Percentiles rank a stretch among this genome's conserved stretches.
Evolutionary conservation across 2,888 invertebrate genomes (phyloP).

Genomic region (Andrena fulva): DNA sequence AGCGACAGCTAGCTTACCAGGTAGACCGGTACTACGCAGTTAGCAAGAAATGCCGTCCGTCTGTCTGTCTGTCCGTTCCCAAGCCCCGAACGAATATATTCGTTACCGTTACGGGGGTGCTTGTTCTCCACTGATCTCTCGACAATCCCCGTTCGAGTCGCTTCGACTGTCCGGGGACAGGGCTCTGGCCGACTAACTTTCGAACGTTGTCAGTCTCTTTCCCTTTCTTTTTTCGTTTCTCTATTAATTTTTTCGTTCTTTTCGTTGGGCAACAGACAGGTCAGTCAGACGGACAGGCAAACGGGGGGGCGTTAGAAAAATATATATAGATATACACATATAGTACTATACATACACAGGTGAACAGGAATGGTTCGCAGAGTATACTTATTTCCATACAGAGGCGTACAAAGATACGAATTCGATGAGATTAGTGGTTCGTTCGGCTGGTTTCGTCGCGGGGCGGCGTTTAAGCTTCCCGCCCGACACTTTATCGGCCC

Average conservation of each 20-base stretch:
- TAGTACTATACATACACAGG: constrained; percentile 64
- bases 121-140: constrained; percentile 9
- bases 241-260: background rate
- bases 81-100: constrained; percentile 55
- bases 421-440: constrained; percentile 14
- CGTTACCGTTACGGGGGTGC: constrained; percentile 1
- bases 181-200: background rate
- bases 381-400: constrained; percentile 40
- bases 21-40: constrained; percentile 74
- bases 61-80: constrained; percentile 79
- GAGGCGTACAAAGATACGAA: constrained; percentile 49
- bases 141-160: constrained; percentile 10
- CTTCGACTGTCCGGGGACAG: constrained; percentile 6
- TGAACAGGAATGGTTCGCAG: constrained; percentile 44
- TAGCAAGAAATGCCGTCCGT: constrained; percentile 74
- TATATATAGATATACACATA: constrained; percentile 52
- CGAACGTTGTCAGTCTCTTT: background rate
- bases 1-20: constrained; percentile 82
- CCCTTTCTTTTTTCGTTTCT: background rate
- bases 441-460: constrained; percentile 16
- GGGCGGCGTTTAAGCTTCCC: background rate
- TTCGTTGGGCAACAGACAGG: constrained; percentile 75
- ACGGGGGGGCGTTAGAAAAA: constrained; percentile 59
- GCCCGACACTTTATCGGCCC: background rate
- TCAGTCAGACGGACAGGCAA: constrained; percentile 78